Percentiles rank a stretch among this genome's conserved stretches.
phyloP scores from a whole-genome alignment of 2,888 invertebrate genomes.

The Brachynemurus nebulosus region DNA sequence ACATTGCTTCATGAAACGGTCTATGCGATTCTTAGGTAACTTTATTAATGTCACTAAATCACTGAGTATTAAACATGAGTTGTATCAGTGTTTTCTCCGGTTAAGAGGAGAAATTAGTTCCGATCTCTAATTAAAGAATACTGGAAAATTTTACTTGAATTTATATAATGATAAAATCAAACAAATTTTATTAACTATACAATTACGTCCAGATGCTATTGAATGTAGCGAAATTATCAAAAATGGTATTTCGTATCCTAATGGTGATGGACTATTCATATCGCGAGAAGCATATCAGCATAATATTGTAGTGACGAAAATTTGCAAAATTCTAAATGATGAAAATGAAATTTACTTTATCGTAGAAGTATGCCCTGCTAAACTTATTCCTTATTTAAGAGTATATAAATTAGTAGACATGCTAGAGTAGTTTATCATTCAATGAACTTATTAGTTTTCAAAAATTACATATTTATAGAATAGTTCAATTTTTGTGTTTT shows the following conservation, averaged over 20 bases:
- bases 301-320: not conserved
- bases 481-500: not conserved
- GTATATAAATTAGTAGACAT: not conserved
- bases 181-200: not conserved
- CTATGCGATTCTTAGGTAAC: conserved; percentile 5
- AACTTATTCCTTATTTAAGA: not conserved
- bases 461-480: not conserved
- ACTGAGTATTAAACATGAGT: not conserved
- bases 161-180: not conserved
- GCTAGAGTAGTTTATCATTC: not conserved
- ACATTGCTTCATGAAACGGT: conserved; percentile 7
- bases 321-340: not conserved
- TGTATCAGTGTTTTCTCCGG: not conserved
- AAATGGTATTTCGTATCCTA: not conserved
- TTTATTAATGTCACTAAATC: not conserved
- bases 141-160: not conserved
- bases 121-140: not conserved
- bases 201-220: not conserved
- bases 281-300: not conserved
- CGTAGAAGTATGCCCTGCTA: not conserved
- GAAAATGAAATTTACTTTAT: not conserved
- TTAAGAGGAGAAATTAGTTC: not conserved
- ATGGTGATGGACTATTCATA: not conserved
- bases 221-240: not conserved
- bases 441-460: not conserved